These are phyloP conservation scores for Phaonia tiefii DNA, from an alignment of 2,888 invertebrate species.

Conservation along the genomic window DNA sequence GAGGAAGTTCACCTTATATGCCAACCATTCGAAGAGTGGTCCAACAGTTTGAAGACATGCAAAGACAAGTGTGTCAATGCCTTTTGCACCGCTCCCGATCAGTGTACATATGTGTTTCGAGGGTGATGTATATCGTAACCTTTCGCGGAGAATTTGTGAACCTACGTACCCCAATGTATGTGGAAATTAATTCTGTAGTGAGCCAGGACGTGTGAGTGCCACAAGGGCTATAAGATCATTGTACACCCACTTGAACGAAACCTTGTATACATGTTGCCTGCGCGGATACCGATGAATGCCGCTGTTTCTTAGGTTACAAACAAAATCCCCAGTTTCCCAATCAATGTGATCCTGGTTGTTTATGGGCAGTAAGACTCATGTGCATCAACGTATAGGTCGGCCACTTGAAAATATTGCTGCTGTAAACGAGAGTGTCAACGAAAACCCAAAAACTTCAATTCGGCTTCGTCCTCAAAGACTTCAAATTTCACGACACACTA, in stretches of 20 bases:
- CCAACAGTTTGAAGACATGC: no score
- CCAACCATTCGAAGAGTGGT: no score
- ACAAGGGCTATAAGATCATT: constrained; percentile 72
- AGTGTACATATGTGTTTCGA: constrained; percentile 77
- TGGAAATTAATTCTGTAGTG: constrained; percentile 79
- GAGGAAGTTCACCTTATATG: no score
- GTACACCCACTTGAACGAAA: constrained; percentile 74
- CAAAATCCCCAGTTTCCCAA: constrained; percentile 68
- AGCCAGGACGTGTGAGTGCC: constrained; percentile 76
- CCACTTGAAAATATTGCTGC: no score
- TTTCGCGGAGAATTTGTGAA: constrained; percentile 74
- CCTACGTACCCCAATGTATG: constrained; percentile 77
- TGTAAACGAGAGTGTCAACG: no score
- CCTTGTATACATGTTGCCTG: constrained; percentile 77
- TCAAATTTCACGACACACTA: no score
- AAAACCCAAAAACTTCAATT: no score
- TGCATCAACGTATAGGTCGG: no score
- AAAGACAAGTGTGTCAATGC: constrained; percentile 82
- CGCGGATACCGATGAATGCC: constrained; percentile 80
- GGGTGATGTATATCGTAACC: constrained; percentile 74
- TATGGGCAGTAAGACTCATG: no score
- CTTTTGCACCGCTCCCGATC: constrained; percentile 80
- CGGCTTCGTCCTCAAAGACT: no score
- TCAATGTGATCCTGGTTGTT: constrained; percentile 76
- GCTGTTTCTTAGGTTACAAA: constrained; percentile 80